Conservation (phyloP, 2,797 vertebrate species). For the Platalea minor region DNA sequence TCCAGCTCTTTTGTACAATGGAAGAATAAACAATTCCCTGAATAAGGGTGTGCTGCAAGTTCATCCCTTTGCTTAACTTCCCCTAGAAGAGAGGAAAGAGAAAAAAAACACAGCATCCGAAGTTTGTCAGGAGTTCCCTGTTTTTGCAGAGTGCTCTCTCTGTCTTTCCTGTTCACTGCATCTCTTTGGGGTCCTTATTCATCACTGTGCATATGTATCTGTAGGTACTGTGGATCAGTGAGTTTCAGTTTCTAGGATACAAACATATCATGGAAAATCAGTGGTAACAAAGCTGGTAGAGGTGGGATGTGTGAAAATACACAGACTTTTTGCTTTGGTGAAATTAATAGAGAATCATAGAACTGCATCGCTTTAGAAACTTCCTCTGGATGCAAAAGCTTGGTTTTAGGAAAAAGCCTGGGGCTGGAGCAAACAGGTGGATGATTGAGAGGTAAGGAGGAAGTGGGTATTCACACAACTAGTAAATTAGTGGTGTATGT, state of each 20-base stretch:
- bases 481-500: not conserved
- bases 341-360: not conserved
- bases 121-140: not conserved
- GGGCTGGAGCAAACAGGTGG: not conserved
- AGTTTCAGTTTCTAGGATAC: not conserved
- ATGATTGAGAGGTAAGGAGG: not conserved
- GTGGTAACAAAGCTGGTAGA: not conserved
- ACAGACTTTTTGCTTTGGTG: not conserved
- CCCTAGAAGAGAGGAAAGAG: not conserved
- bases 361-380: not conserved
- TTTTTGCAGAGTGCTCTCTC: not conserved
- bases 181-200: not conserved
- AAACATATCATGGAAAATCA: not conserved
- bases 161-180: not conserved
- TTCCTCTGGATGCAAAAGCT: not conserved
- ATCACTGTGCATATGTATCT: not conserved
- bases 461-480: accelerated
- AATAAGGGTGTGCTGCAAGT: not conserved
- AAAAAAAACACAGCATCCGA: not conserved
- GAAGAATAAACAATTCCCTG: conserved; percentile 26
- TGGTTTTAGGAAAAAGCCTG: not conserved
- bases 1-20: conserved; percentile 13
- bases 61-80: not conserved
- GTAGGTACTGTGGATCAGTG: not conserved
- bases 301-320: not conserved